These are phyloP conservation scores for Parascotia fuliginaria DNA, from an alignment of 2,888 invertebrate species.

Conservation along the genomic window DNA sequence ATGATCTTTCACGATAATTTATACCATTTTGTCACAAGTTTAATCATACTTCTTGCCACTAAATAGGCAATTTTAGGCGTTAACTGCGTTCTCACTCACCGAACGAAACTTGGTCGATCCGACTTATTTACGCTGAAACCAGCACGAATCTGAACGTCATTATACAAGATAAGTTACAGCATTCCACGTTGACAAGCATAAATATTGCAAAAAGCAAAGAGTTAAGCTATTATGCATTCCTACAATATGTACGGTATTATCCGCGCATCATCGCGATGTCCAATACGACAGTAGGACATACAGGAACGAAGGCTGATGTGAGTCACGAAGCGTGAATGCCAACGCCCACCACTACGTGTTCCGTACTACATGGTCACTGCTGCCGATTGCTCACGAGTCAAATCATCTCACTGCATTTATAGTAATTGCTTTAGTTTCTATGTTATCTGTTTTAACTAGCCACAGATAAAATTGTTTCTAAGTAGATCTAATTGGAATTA, in stretches of 20 bases:
- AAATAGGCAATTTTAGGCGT: too few relatives aligned
- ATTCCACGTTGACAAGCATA: not conserved
- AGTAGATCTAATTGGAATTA: too few relatives aligned
- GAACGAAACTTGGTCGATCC: too few relatives aligned
- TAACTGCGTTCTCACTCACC: too few relatives aligned
- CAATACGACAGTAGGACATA: conserved; percentile 3
- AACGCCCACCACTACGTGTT: conserved; percentile 51
- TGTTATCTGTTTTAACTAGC: too few relatives aligned
- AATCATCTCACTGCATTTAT: conserved; percentile 4
- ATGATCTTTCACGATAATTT: too few relatives aligned
- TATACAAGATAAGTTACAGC: too few relatives aligned
- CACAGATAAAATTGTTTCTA: not conserved
- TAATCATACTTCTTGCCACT: too few relatives aligned
- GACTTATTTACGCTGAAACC: too few relatives aligned
- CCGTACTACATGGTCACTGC: conserved; percentile 36
- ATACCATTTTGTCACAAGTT: too few relatives aligned
- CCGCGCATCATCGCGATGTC: conserved; percentile 10
- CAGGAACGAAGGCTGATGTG: conserved; percentile 31
- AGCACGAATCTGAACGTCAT: too few relatives aligned
- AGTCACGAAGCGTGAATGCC: conserved; percentile 49
- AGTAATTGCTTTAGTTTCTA: conserved; percentile 8
- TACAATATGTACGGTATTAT: conserved; percentile 3
- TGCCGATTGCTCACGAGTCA: conserved; percentile 10
- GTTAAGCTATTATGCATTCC: not conserved
- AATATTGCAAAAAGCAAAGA: not conserved